A percentile compares a stretch with the other conserved stretches of the same genome.
Conservation (phyloP, 2,797 vertebrate species). For the Sus cebifrons region DNA sequence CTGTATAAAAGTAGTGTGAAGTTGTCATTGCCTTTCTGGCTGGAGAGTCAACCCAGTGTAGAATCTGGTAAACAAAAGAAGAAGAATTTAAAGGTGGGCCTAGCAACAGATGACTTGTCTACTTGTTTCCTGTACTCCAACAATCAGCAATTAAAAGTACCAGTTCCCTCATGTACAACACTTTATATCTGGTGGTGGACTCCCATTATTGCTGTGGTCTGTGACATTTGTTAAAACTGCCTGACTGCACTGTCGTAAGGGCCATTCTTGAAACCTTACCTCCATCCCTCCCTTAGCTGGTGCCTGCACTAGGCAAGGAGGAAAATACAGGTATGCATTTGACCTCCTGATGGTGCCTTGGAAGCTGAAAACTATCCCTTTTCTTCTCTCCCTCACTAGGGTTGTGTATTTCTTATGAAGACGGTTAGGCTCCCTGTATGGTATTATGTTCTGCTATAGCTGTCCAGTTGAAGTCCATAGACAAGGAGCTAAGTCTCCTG, state of each 20-base stretch:
- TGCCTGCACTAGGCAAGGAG: not conserved
- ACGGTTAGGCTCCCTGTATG: not conserved
- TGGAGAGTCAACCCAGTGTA: slow-evolving; percentile 8
- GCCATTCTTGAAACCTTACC: slow-evolving; percentile 6
- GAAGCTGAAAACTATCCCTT: not conserved
- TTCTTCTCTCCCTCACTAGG: not conserved
- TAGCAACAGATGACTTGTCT: slow-evolving; percentile 21
- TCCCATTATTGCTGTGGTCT: not conserved
- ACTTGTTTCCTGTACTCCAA: slow-evolving; percentile 25
- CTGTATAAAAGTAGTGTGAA: slow-evolving; percentile 3
- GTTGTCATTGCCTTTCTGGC: slow-evolving; percentile 36
- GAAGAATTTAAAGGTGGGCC: slow-evolving; percentile 41
- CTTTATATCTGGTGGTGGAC: not conserved
- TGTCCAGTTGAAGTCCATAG: not conserved
- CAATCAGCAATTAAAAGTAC: slow-evolving; percentile 44
- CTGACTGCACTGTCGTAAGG: not conserved
- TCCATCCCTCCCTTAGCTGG: not conserved
- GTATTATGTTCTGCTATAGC: not conserved
- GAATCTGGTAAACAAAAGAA: slow-evolving; percentile 50
- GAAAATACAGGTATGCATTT: not conserved
- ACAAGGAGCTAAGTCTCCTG: not conserved
- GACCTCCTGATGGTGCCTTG: not conserved
- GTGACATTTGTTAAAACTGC: not conserved
- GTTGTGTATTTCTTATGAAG: not conserved
- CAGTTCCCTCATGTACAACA: not conserved